Evolutionary conservation across 2,888 invertebrate genomes (phyloP).

Genomic region (Gisinianus flammeolus): DNA sequence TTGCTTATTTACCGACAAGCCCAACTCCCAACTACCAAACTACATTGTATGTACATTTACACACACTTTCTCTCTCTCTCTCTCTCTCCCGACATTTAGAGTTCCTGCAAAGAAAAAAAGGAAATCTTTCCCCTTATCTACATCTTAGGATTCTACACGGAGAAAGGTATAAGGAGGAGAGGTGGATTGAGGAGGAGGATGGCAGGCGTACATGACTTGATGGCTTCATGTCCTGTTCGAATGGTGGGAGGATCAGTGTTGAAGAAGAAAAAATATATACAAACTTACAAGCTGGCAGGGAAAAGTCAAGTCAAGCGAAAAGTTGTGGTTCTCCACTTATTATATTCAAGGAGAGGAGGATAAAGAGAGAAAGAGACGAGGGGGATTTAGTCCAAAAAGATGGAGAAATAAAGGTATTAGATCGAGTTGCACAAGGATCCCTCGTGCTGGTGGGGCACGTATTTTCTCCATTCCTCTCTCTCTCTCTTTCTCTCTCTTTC

Average conservation of each 20-base stretch:
- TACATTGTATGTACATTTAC: too few relatives aligned
- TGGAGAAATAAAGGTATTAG: constrained; percentile 15
- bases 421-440: constrained; percentile 7
- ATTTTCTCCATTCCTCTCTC: neutral
- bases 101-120: too few relatives aligned
- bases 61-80: too few relatives aligned
- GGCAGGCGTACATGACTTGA: neutral
- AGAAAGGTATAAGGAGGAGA: neutral
- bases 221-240: neutral
- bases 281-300: neutral
- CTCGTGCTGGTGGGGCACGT: neutral
- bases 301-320: constrained; percentile 20
- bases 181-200: neutral
- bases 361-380: neutral
- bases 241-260: neutral
- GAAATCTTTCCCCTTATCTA: too few relatives aligned
- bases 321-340: constrained; percentile 21
- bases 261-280: neutral
- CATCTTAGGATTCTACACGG: too few relatives aligned
- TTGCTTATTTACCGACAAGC: too few relatives aligned
- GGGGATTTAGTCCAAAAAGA: constrained; percentile 5
- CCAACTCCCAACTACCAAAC: too few relatives aligned
- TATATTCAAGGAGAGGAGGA: neutral
- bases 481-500: neutral
- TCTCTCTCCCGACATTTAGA: too few relatives aligned